Percentiles rank a stretch among this genome's conserved stretches.
Evolutionary conservation across 64 coral and sea anemone genomes (phyloP).

Genomic region (Catalaphyllia jardinei): DNA sequence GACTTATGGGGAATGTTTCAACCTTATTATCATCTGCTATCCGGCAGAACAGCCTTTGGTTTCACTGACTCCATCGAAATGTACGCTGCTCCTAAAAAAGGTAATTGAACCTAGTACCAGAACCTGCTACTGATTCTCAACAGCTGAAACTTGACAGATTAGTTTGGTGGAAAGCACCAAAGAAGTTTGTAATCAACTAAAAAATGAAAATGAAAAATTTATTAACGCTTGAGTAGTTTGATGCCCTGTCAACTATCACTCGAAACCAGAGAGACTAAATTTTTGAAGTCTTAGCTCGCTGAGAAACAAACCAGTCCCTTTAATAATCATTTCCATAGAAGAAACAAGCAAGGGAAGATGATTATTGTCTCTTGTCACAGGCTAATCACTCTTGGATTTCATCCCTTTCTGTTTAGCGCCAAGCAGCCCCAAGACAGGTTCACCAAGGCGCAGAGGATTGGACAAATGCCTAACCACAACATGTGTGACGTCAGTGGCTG

Average conservation of each 20-base stretch:
- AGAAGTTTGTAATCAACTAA: too few relatives aligned
- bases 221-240: too few relatives aligned
- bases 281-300: too few relatives aligned
- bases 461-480: slow-evolving; percentile 73
- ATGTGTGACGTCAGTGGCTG: slow-evolving; percentile 72
- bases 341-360: background rate
- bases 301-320: too few relatives aligned
- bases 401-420: background rate
- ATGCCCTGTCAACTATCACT: too few relatives aligned
- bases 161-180: too few relatives aligned
- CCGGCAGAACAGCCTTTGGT: slow-evolving; percentile 77
- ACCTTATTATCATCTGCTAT: slow-evolving; percentile 79
- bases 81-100: slow-evolving; percentile 62
- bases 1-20: slow-evolving; percentile 91
- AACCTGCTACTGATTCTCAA: too few relatives aligned
- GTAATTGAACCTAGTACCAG: background rate
- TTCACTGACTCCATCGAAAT: slow-evolving; percentile 60
- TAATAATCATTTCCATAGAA: too few relatives aligned
- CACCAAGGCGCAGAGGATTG: slow-evolving; percentile 18
- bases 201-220: too few relatives aligned
- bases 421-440: slow-evolving; percentile 16
- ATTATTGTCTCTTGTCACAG: background rate
- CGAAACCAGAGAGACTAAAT: too few relatives aligned
- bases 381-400: background rate
- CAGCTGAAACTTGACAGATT: too few relatives aligned